phyloP scores from a whole-genome alignment of 2,113 vertebrate genomes.

The Aspidoscelis tigris region DNA sequence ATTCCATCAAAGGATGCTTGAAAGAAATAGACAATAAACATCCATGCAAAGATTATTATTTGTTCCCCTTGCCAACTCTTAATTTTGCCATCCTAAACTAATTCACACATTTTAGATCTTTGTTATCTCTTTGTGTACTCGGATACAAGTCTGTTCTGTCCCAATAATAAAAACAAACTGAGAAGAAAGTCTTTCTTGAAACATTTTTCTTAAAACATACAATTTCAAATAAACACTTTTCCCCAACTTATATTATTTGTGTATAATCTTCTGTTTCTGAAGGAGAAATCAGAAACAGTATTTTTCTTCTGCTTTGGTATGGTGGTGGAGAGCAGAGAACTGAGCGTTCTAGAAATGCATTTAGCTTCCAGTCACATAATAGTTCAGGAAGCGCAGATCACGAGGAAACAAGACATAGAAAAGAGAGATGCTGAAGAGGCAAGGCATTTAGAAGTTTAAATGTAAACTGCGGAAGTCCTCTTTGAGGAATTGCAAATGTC shows the following conservation, averaged over 20 bases:
- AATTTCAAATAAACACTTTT: no score
- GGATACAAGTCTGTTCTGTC: not conserved
- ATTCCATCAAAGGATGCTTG: conserved; percentile 17
- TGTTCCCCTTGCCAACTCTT: not conserved
- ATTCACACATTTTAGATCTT: not conserved
- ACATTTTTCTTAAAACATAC: no score
- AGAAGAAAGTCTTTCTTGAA: no score
- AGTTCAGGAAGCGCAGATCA: not conserved
- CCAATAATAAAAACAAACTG: not conserved
- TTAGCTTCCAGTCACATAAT: not conserved
- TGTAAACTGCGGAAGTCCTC: not conserved
- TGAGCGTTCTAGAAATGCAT: not conserved
- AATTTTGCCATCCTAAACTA: not conserved
- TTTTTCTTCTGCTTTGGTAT: no score
- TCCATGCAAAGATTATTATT: not conserved
- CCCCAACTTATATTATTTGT: no score
- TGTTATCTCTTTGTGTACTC: not conserved
- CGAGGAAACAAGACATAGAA: not conserved
- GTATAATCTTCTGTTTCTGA: no score
- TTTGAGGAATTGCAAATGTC: no score
- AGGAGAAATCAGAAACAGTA: no score
- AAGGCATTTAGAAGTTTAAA: not conserved
- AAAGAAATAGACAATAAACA: conserved; percentile 16
- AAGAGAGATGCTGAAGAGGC: not conserved
- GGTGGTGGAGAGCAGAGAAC: no score